A percentile compares a stretch with the other conserved stretches of the same genome.
Conservation (phyloP, 2,888 invertebrate species). For the Mythimna vitellina region DNA sequence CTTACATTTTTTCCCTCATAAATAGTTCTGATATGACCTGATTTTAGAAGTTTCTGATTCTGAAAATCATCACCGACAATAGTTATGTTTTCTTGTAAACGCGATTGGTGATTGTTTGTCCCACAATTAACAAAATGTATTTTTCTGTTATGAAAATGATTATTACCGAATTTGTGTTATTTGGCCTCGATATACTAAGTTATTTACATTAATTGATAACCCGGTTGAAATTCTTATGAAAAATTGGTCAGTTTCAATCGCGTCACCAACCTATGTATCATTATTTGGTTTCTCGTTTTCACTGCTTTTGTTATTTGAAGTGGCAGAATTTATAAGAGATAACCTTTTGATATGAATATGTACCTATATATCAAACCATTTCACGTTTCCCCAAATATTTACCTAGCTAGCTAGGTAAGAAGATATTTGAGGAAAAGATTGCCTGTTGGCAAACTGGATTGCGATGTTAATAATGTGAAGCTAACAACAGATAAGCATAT, state of each 20-base stretch:
- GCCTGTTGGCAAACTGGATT: background rate
- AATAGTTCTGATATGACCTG: background rate
- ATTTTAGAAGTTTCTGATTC: background rate
- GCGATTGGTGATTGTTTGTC: background rate
- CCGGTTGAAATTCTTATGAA: conserved; percentile 9
- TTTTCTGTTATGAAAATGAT: background rate
- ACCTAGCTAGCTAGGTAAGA: background rate
- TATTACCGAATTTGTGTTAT: background rate
- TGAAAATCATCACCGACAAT: background rate
- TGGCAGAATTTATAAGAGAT: conserved; percentile 18
- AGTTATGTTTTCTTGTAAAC: background rate
- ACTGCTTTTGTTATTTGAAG: conserved; percentile 18
- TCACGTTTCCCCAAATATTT: too few species aligned
- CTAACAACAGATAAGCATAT: background rate
- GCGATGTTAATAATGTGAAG: too few species aligned
- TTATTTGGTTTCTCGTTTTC: conserved; percentile 26
- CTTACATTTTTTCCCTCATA: too few species aligned
- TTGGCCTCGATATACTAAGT: conserved; percentile 7
- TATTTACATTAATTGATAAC: conserved; percentile 33
- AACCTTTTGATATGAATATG: conserved; percentile 24
- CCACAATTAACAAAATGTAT: background rate
- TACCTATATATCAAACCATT: background rate
- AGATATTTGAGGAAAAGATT: background rate
- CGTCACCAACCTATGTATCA: background rate
- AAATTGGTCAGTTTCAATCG: background rate